These are phyloP conservation scores for Aphidoletes aphidimyza DNA, from an alignment of 2,888 invertebrate genomes.

Conservation along the genomic window DNA sequence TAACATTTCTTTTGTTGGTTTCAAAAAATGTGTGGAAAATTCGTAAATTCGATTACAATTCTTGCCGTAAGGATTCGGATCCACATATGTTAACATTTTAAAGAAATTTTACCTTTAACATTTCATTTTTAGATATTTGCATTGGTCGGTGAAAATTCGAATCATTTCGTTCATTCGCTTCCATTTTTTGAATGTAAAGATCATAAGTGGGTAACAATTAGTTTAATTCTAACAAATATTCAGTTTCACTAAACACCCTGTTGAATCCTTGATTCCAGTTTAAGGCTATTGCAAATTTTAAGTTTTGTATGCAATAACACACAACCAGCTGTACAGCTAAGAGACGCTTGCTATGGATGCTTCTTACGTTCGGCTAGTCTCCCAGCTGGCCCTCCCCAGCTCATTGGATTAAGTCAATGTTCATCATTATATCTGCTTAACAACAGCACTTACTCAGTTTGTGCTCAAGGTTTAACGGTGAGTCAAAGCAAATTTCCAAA, in stretches of 20 bases:
- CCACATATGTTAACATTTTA: not conserved
- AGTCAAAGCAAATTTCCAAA: too few species aligned
- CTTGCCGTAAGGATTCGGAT: not conserved
- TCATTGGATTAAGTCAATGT: slow-evolving; percentile 69
- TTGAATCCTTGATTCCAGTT: slow-evolving; percentile 60
- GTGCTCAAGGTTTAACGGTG: slow-evolving; percentile 66
- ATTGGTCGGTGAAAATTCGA: not conserved
- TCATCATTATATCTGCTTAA: slow-evolving; percentile 69
- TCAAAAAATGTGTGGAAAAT: not conserved
- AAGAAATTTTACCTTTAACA: not conserved
- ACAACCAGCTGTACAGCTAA: slow-evolving; percentile 70
- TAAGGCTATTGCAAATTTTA: slow-evolving; percentile 68
- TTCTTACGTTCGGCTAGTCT: slow-evolving; percentile 71
- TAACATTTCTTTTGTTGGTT: not conserved
- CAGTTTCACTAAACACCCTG: too few species aligned
- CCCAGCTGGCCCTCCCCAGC: slow-evolving; percentile 70
- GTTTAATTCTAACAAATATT: too few species aligned
- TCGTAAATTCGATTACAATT: not conserved
- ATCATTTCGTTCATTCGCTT: not conserved
- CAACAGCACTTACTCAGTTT: slow-evolving; percentile 68
- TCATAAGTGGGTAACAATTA: not conserved
- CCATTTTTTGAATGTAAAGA: slow-evolving; percentile 21
- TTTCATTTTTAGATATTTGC: not conserved
- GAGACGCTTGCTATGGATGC: slow-evolving; percentile 74
- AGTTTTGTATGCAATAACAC: slow-evolving; percentile 74